phyloP scores from a whole-genome alignment of 2,113 vertebrate species.

The Centrocercus urophasianus region DNA sequence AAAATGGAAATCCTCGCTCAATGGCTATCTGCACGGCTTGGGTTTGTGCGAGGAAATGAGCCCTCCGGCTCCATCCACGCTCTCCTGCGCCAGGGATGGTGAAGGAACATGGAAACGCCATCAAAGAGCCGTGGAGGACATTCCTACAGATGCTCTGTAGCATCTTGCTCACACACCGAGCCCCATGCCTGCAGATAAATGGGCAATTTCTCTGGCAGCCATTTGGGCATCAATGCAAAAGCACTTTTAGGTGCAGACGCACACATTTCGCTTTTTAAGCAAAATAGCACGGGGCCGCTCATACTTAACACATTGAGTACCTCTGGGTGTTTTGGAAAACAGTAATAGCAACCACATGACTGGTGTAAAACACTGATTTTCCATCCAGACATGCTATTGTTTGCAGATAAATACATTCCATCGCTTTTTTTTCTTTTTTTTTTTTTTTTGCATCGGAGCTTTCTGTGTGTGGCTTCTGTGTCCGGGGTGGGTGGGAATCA shows the following conservation, averaged over 20 bases:
- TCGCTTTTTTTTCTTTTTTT: not conserved
- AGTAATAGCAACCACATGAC: conserved; percentile 62
- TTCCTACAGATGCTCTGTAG: not conserved
- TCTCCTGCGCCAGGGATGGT: not conserved
- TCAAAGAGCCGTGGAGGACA: too few relatives aligned
- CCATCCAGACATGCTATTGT: conserved; percentile 53
- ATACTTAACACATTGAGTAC: conserved; percentile 3
- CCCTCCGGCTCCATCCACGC: not conserved
- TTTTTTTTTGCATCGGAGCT: not conserved
- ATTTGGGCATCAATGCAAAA: not conserved
- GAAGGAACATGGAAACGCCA: fast-evolving
- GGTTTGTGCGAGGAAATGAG: conserved; percentile 35
- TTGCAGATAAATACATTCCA: conserved; percentile 65
- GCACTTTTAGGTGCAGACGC: not conserved
- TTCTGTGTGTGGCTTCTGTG: conserved; percentile 7
- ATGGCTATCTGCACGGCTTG: conserved; percentile 46
- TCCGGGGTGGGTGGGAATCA: not conserved
- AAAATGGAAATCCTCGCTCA: conserved; percentile 67
- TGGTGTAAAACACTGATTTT: conserved; percentile 33
- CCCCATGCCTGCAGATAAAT: not conserved
- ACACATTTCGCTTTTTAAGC: not conserved
- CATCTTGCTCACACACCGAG: not conserved
- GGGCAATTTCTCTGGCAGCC: conserved; percentile 24
- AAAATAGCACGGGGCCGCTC: not conserved
- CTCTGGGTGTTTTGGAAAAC: conserved; percentile 66